These are phyloP conservation scores for Conops quadrifasciatus DNA, from an alignment of 2,888 invertebrate species.

Conservation along the genomic window DNA sequence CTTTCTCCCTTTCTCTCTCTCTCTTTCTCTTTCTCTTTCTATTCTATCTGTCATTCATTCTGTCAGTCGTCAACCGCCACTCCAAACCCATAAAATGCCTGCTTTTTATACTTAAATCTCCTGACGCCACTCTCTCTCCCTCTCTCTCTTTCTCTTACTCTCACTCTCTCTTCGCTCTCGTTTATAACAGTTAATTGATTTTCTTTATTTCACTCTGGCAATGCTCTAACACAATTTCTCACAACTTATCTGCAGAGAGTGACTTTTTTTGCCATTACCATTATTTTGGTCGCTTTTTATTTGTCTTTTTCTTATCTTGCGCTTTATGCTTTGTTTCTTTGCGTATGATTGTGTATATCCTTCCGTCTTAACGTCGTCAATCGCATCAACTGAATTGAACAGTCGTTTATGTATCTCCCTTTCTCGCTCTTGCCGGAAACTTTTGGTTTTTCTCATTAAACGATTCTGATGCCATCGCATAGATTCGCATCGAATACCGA, in stretches of 20 bases:
- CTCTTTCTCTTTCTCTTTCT: slow-evolving; percentile 3
- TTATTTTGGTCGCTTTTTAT: not conserved
- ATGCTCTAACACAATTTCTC: slow-evolving; percentile 13
- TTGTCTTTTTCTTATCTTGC: not conserved
- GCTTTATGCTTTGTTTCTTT: not conserved
- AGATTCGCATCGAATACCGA: slow-evolving; percentile 7
- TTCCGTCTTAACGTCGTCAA: slow-evolving; percentile 12
- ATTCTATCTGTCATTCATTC: not conserved
- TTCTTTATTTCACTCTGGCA: slow-evolving; percentile 14
- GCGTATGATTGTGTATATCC: not conserved
- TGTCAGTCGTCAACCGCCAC: not conserved
- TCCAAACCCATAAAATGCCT: not conserved
- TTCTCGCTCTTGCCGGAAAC: slow-evolving; percentile 14
- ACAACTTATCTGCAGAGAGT: not conserved
- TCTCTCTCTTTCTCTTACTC: not conserved
- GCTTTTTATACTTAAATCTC: not conserved
- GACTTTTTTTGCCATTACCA: not conserved
- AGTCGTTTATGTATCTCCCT: slow-evolving; percentile 20
- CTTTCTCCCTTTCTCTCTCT: not conserved
- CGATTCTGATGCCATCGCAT: slow-evolving; percentile 22
- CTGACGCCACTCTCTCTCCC: not conserved
- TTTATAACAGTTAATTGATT: slow-evolving; percentile 3
- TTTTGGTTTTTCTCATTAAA: slow-evolving; percentile 29
- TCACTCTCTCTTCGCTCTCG: not conserved
- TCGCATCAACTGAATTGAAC: slow-evolving; percentile 5